A percentile compares a stretch with the other conserved stretches of the same genome.
Conservation (phyloP, 1,140 invertebrate species). For the Pseudachorutes palmiensis region DNA sequence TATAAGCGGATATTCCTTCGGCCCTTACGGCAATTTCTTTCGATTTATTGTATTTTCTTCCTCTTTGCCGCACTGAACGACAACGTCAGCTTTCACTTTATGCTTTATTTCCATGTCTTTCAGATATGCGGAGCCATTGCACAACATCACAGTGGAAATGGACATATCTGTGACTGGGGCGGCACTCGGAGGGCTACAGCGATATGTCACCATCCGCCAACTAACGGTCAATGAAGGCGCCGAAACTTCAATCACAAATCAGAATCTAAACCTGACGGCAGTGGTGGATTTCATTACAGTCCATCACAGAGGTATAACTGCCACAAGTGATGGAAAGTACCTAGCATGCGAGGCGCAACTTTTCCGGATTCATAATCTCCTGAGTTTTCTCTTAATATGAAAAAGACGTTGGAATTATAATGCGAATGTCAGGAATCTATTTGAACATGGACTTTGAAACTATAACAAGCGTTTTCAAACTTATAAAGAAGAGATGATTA, state of each 20-base stretch:
- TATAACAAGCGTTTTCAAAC: too few species aligned
- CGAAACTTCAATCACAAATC: conserved; percentile 29
- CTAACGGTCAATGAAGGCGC: conserved; percentile 33
- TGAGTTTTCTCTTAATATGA: too few species aligned
- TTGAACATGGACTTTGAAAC: too few species aligned
- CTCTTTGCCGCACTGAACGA: neutral
- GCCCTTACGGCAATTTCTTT: conserved; percentile 5
- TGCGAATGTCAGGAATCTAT: too few species aligned
- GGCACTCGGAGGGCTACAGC: conserved; percentile 35
- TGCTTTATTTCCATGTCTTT: neutral
- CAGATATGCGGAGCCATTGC: conserved; percentile 32
- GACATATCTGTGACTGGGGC: conserved; percentile 37
- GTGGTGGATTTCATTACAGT: conserved; percentile 35
- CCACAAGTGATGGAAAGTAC: too few species aligned
- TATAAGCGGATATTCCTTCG: too few species aligned
- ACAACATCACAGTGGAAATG: conserved; percentile 32
- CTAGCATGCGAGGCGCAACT: too few species aligned
- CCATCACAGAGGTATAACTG: conserved; percentile 35
- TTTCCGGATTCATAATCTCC: too few species aligned
- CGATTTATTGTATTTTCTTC: conserved; percentile 4
- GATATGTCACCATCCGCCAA: conserved; percentile 33
- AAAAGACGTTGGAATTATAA: too few species aligned
- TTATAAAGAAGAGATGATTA: too few species aligned
- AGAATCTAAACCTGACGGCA: conserved; percentile 32
- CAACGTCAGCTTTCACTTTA: neutral